Conservation (phyloP, 1,140 invertebrate species). For the Carcinoscorpius rotundicauda region DNA sequence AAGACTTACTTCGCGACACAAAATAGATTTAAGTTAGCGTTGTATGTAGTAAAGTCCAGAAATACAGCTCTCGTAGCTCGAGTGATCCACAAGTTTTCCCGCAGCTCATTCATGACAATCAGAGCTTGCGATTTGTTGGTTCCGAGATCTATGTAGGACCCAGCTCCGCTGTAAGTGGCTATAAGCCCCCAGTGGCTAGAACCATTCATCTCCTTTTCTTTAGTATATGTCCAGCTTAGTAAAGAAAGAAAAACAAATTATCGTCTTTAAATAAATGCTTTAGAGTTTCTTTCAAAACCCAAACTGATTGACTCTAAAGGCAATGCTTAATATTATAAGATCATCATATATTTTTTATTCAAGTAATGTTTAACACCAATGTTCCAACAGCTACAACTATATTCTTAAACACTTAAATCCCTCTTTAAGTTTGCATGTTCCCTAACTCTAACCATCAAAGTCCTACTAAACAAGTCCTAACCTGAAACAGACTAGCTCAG, state of each 20-base stretch:
- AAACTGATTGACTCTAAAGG: too few species aligned
- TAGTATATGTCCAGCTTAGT: conserved; percentile 32
- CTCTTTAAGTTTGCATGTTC: too few species aligned
- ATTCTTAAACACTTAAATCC: too few species aligned
- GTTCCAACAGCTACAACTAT: too few species aligned
- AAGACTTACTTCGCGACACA: conserved; percentile 41
- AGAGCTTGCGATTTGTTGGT: conserved; percentile 32
- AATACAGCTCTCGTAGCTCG: conserved; percentile 53
- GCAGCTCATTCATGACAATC: conserved; percentile 39
- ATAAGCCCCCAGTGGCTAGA: conserved; percentile 40
- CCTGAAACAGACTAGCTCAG: too few species aligned
- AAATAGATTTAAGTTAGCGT: conserved; percentile 61
- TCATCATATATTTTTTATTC: too few species aligned
- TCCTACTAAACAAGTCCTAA: too few species aligned
- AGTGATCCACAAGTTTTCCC: conserved; percentile 50
- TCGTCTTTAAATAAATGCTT: too few species aligned
- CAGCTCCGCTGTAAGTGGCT: conserved; percentile 43
- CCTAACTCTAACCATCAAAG: too few species aligned
- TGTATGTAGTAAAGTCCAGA: conserved; percentile 60
- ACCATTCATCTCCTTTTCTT: conserved; percentile 34
- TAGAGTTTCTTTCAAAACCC: too few species aligned
- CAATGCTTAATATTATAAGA: too few species aligned
- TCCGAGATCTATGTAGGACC: conserved; percentile 40
- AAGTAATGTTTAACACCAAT: too few species aligned
- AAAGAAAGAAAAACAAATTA: background rate